These are phyloP conservation scores for Lasioglossum calceatum DNA, from an alignment of 2,888 invertebrate genomes.

Conservation along the genomic window DNA sequence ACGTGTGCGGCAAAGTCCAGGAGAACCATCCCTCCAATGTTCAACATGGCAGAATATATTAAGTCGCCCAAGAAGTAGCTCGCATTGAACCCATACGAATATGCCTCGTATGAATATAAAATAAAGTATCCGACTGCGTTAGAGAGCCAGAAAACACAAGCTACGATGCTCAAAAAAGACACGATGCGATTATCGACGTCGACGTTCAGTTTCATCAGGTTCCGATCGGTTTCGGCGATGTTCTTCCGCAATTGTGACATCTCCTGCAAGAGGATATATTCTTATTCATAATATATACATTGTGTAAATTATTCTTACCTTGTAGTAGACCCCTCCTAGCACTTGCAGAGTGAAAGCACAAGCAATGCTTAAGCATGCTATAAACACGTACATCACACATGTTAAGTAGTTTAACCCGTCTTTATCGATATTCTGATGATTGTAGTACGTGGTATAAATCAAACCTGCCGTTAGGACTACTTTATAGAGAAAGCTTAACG, in stretches of 20 bases:
- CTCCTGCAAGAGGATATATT: background rate
- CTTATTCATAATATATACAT: too few species aligned
- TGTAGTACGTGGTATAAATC: fast-evolving
- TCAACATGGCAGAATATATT: background rate
- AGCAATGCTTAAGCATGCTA: too few species aligned
- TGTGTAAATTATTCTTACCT: too few species aligned
- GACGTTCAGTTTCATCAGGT: slow-evolving; percentile 43
- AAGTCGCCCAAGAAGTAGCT: fast-evolving
- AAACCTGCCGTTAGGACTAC: background rate
- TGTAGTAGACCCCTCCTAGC: too few species aligned
- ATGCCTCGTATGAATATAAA: background rate
- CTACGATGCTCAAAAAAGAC: too few species aligned
- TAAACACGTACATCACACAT: too few species aligned
- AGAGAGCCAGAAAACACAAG: too few species aligned
- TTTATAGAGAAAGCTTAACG: background rate
- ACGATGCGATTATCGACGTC: background rate
- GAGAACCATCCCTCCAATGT: background rate
- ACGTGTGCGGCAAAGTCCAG: slow-evolving; percentile 34
- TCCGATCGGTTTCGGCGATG: slow-evolving; percentile 33
- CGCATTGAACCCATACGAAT: fast-evolving
- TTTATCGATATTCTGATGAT: fast-evolving
- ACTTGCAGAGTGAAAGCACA: too few species aligned
- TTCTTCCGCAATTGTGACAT: background rate
- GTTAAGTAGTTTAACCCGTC: fast-evolving
- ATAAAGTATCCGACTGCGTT: background rate